These are phyloP conservation scores for Oryzias celebensis DNA, from an alignment of 2,113 vertebrate species.

Conservation along the genomic window DNA sequence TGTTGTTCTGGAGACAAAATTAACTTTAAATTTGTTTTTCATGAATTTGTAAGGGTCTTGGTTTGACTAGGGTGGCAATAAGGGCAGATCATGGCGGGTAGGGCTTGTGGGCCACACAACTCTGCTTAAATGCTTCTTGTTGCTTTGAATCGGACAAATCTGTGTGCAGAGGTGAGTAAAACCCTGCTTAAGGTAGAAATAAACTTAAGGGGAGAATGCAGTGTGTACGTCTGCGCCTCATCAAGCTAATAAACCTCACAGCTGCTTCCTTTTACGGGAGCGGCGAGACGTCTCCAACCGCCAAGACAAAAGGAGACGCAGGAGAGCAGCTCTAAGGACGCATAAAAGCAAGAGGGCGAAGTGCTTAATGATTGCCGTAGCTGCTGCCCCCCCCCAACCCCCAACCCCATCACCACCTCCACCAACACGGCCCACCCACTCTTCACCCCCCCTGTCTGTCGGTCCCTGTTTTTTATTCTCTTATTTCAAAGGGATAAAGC, in stretches of 20 bases:
- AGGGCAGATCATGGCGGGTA: no score
- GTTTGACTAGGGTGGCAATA: no score
- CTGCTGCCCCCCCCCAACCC: slow-evolving; percentile 14
- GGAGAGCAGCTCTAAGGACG: slow-evolving; percentile 66
- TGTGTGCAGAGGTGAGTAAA: slow-evolving; percentile 16
- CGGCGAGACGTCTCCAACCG: slow-evolving; percentile 42
- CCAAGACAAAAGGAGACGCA: slow-evolving; percentile 68
- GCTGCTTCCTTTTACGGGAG: slow-evolving; percentile 53
- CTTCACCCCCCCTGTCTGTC: slow-evolving; percentile 20
- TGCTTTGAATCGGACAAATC: no score
- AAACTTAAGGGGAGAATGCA: neutral
- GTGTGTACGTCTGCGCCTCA: neutral
- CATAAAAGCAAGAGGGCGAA: slow-evolving; percentile 65
- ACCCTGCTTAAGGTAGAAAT: slow-evolving; percentile 7
- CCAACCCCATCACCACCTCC: slow-evolving; percentile 2
- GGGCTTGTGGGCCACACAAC: no score
- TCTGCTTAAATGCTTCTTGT: no score
- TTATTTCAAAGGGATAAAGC: slow-evolving; percentile 61
- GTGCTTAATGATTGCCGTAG: slow-evolving; percentile 69
- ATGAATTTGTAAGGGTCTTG: no score
- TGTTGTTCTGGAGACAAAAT: no score
- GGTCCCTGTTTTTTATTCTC: slow-evolving; percentile 38
- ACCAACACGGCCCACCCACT: slow-evolving; percentile 7
- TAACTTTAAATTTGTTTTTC: no score
- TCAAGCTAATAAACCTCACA: slow-evolving; percentile 57